A percentile compares a stretch with the other conserved stretches of the same genome.
These are phyloP conservation scores for Myxocyprinus asiaticus DNA, from an alignment of 2,113 vertebrate species.

Conservation along the genomic window DNA sequence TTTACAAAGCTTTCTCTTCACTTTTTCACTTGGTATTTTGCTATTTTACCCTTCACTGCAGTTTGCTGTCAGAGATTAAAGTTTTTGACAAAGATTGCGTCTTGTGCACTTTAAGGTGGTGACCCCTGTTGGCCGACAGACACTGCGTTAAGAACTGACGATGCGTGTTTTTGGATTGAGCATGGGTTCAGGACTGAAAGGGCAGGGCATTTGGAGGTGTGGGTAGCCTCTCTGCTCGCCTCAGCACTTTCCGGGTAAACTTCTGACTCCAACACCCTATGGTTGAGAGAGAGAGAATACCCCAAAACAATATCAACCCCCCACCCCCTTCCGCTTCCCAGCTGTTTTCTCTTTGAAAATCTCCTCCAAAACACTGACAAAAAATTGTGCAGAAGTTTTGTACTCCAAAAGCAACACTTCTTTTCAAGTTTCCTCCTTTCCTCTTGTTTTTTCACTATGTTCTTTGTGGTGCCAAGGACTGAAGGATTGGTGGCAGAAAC, in stretches of 20 bases:
- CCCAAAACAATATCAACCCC: neutral
- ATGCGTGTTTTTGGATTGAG: neutral
- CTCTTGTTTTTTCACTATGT: slow-evolving; percentile 32
- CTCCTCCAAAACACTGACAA: slow-evolving; percentile 12
- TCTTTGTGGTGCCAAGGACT: slow-evolving; percentile 47
- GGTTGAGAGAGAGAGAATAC: slow-evolving; percentile 16
- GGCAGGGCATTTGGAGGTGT: slow-evolving; percentile 35
- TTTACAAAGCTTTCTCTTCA: slow-evolving; percentile 15
- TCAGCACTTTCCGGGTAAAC: slow-evolving; percentile 45
- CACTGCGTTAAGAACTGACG: neutral
- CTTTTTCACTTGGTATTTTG: slow-evolving; percentile 33
- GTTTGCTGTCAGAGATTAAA: slow-evolving; percentile 39
- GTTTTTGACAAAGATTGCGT: slow-evolving; percentile 31
- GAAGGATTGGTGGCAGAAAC: slow-evolving; percentile 44
- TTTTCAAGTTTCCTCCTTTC: slow-evolving; percentile 31
- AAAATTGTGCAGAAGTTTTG: slow-evolving; percentile 21
- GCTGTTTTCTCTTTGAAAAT: slow-evolving; percentile 25
- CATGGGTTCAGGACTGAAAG: slow-evolving; percentile 27
- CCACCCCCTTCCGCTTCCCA: neutral
- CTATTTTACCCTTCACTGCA: slow-evolving; percentile 4
- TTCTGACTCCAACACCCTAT: slow-evolving; percentile 37
- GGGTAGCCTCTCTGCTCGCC: slow-evolving; percentile 27
- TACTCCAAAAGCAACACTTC: slow-evolving; percentile 11
- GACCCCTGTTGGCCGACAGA: slow-evolving; percentile 43
- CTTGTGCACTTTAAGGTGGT: slow-evolving; percentile 42